A percentile compares a stretch with the other conserved stretches of the same genome.
phyloP scores from a whole-genome alignment of 2,888 invertebrate species.

The Epinotia nisella region DNA sequence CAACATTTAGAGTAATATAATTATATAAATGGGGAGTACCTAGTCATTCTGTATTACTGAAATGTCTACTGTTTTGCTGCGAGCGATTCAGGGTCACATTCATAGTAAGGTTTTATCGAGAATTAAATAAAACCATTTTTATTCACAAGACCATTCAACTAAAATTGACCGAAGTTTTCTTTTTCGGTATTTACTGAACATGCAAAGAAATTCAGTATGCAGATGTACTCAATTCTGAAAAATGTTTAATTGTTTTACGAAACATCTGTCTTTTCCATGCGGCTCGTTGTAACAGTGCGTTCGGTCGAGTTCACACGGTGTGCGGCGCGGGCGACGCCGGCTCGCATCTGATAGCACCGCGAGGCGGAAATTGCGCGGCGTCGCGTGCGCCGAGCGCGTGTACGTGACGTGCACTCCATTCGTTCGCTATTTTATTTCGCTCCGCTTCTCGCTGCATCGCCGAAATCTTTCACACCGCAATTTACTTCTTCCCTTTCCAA shows the following conservation, averaged over 20 bases:
- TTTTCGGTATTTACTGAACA: background rate
- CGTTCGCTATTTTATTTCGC: constrained; percentile 71
- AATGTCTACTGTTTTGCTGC: too few relatives aligned
- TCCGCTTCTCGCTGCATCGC: constrained; percentile 61
- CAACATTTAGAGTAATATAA: too few relatives aligned
- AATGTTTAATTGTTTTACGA: constrained; percentile 15
- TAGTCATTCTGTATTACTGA: too few relatives aligned
- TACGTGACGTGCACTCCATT: constrained; percentile 74
- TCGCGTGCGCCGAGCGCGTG: constrained; percentile 78
- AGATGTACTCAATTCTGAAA: background rate
- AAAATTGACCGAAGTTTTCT: background rate
- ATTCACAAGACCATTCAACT: background rate
- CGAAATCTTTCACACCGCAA: constrained; percentile 62
- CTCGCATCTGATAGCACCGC: constrained; percentile 70
- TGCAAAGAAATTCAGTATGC: background rate
- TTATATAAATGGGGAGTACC: too few relatives aligned
- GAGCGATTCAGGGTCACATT: background rate
- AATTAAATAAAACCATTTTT: background rate
- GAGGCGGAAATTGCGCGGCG: constrained; percentile 80
- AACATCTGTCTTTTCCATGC: constrained; percentile 54
- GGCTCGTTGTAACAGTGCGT: constrained; percentile 53
- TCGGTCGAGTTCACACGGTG: constrained; percentile 56
- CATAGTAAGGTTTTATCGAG: background rate
- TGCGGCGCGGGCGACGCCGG: constrained; percentile 59
- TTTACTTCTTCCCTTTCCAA: constrained; percentile 49